Base-by-base conservation (phyloP, 1,140 invertebrate species). In the Heliconius himera region DNA sequence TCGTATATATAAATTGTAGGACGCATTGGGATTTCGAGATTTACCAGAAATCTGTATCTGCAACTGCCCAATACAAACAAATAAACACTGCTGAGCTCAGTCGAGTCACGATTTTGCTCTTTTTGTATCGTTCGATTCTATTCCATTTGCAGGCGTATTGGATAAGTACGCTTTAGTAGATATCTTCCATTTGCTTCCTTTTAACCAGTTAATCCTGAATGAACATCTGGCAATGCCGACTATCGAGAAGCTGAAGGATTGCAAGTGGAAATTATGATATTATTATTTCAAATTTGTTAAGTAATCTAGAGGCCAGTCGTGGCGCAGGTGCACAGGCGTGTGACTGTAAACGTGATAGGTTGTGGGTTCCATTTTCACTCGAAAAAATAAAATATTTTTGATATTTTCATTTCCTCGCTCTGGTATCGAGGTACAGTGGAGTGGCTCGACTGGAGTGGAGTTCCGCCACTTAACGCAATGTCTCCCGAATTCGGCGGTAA, bases 71-170 rank as follows among this genome's bases (percentile, higher is more conserved):
- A 81, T 73, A 54, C 80, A 78, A 78, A 76, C 80, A 78, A 81
- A 81, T 78, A 81, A 81, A 77, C 49, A 56, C 71, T 33, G 73
- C 54, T 81, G 74, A 81, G 74, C 60, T 73, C 49, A 36, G 46
- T 66, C 71, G 70, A 81, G 75, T 76, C 71, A 66, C 49, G 54
- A 66, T 78, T 81, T 78, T 78, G 51, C 80, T 78, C 81, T 83
- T 82, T 87, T 87, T 84, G 84, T 84, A 85, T 82, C 83, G 78
- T 76, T 70, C 76, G 70, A 80, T 76, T 73, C 78, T 76, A 78
- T 83, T 78, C 78, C 75, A 74, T 81, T 83, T 80, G 70, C 72
- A 78, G 70, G 73, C 82, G 81, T 72, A 82, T 83, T 79, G 76
- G 77, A 81, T 77, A 81, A 49, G 56, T 75, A 78, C 70, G 76